phyloP scores from a whole-genome alignment of 1,140 invertebrate species.

The Amyelois transitella region DNA sequence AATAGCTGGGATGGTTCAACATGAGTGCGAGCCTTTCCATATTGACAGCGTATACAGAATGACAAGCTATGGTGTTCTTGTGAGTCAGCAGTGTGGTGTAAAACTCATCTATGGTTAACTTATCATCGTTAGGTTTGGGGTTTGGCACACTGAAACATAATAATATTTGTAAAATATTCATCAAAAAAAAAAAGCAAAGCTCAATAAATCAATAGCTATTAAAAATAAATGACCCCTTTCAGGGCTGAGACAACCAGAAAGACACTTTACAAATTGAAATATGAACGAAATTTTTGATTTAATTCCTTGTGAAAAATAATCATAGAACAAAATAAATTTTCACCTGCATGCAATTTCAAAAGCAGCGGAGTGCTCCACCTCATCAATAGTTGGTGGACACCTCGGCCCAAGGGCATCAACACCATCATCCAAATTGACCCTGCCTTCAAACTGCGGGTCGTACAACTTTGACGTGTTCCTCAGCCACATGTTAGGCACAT shows the following conservation, averaged over 20 bases:
- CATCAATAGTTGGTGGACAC: constrained; percentile 71
- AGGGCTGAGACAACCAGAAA: no score
- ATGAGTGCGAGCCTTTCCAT: constrained; percentile 76
- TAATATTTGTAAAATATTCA: no score
- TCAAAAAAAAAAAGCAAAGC: not conserved
- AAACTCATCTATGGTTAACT: constrained; percentile 73
- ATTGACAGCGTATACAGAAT: constrained; percentile 76
- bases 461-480: constrained; percentile 74
- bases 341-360: constrained; percentile 70
- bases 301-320: no score
- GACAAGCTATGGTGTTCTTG: constrained; percentile 75
- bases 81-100: constrained; percentile 73
- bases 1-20: constrained; percentile 74
- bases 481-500: constrained; percentile 82
- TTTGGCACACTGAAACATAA: constrained; percentile 56
- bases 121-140: constrained; percentile 53
- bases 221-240: no score
- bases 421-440: constrained; percentile 71
- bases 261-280: no score
- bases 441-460: constrained; percentile 62
- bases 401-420: constrained; percentile 59
- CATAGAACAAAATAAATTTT: not conserved
- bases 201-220: no score
- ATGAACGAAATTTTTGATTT: no score
- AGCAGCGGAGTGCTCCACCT: constrained; percentile 62